Conservation (phyloP, 2,888 invertebrate genomes). For the Nezara viridula region DNA sequence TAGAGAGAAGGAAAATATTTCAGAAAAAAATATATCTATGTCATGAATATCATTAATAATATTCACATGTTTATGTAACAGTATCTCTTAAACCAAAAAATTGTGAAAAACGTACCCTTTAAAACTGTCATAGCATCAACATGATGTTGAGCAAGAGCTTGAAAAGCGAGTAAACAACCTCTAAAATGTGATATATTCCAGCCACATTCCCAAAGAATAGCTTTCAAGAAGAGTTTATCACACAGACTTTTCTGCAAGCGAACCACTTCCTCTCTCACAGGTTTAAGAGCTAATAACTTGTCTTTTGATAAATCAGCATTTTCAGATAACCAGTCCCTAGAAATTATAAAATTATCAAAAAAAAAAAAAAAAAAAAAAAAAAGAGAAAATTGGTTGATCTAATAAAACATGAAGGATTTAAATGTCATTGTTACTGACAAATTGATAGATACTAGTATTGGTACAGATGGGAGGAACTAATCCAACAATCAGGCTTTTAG, state of each 20-base stretch:
- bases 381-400: neutral
- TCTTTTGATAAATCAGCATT: constrained; percentile 79
- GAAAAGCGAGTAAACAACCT: constrained; percentile 89
- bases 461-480: too few species aligned
- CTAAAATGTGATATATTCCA: constrained; percentile 92
- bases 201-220: constrained; percentile 84
- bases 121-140: constrained; percentile 78
- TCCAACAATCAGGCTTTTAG: too few species aligned
- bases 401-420: constrained; percentile 3
- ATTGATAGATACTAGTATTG: too few species aligned
- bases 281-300: constrained; percentile 76
- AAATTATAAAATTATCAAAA: constrained; percentile 56
- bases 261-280: constrained; percentile 82
- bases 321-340: constrained; percentile 80
- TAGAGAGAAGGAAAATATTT: neutral
- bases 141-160: constrained; percentile 82
- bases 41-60: neutral
- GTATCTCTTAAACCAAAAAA: neutral
- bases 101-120: constrained; percentile 57
- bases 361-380: neutral
- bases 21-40: neutral
- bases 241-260: constrained; percentile 76
- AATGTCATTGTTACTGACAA: neutral
- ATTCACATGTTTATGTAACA: neutral
- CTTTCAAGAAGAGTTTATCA: constrained; percentile 72